Conservation (phyloP, 2,888 invertebrate genomes). For the Himalopsyche tibetana region DNA sequence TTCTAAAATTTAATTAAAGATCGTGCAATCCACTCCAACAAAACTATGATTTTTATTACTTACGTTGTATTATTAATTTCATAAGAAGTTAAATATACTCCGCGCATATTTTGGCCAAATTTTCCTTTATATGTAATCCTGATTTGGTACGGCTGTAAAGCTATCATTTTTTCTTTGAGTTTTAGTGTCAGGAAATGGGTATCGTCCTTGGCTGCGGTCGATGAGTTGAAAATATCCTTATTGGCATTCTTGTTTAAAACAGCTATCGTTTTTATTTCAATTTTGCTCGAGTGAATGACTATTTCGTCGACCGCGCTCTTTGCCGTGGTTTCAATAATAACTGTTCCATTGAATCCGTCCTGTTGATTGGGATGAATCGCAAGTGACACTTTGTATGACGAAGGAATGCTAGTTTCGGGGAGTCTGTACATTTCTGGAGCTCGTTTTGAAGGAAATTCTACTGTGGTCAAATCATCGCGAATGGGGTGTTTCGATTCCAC, state of each 20-base stretch:
- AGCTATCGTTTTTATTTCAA: conserved; percentile 68
- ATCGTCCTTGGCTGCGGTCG: conserved; percentile 68
- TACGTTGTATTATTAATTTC: background rate
- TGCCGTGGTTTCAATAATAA: conserved; percentile 72
- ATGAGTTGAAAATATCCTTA: background rate
- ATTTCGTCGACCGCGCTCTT: conserved; percentile 69
- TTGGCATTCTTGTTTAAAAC: conserved; percentile 54
- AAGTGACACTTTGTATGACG: conserved; percentile 76
- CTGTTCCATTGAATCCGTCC: conserved; percentile 73
- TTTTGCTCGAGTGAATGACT: conserved; percentile 74
- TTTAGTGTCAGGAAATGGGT: conserved; percentile 77
- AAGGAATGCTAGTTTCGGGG: conserved; percentile 76
- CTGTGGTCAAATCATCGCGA: background rate
- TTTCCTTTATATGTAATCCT: conserved; percentile 77
- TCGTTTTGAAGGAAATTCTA: background rate
- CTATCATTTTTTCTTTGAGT: conserved; percentile 69
- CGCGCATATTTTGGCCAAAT: conserved; percentile 79
- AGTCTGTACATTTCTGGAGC: conserved; percentile 73
- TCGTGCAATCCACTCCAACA: too few relatives aligned
- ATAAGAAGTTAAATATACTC: conserved; percentile 80
- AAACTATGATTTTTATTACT: background rate
- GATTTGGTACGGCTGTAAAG: conserved; percentile 73
- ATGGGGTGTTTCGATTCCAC: background rate
- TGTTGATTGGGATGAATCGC: conserved; percentile 73
- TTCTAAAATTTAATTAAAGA: too few relatives aligned